Evolutionary conservation across 1,140 invertebrate genomes (phyloP).

Genomic region (Diprion similis): DNA sequence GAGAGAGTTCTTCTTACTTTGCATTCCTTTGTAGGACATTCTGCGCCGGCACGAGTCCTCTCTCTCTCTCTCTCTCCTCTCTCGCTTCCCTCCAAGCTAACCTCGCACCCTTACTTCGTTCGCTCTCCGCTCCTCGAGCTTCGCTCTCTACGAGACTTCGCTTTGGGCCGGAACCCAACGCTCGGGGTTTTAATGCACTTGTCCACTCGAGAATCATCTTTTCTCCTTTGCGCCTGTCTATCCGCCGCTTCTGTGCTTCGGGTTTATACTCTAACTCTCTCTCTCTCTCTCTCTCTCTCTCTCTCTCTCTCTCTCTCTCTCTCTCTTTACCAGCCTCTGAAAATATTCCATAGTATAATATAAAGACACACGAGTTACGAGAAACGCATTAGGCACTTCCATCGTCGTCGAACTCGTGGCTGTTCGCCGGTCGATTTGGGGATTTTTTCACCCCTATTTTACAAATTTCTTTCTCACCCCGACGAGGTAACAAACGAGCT

Average conservation of each 20-base stretch:
- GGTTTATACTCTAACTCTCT: not conserved
- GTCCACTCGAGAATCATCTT: not conserved
- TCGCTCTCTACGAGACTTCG: too few relatives aligned
- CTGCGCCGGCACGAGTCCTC: not conserved
- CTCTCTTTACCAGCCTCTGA: not conserved
- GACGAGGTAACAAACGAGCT: too few relatives aligned
- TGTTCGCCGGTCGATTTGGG: not conserved
- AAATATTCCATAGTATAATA: too few relatives aligned
- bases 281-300: slow-evolving; percentile 4
- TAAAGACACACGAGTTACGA: not conserved
- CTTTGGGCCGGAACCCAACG: too few relatives aligned
- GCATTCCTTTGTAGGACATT: not conserved
- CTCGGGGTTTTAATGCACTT: not conserved
- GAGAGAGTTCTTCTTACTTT: not conserved
- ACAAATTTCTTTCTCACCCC: too few relatives aligned
- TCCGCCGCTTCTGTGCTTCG: not conserved
- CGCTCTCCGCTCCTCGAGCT: not conserved
- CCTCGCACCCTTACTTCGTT: not conserved
- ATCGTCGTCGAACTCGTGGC: too few relatives aligned
- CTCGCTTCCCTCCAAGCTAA: not conserved
- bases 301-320: not conserved
- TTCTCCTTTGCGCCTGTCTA: not conserved
- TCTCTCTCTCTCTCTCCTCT: slow-evolving; percentile 30
- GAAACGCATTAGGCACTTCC: too few relatives aligned
- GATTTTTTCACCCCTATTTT: too few relatives aligned